Base-by-base conservation (phyloP, 2,888 invertebrate species). In the Hydropsyche betteni region DNA sequence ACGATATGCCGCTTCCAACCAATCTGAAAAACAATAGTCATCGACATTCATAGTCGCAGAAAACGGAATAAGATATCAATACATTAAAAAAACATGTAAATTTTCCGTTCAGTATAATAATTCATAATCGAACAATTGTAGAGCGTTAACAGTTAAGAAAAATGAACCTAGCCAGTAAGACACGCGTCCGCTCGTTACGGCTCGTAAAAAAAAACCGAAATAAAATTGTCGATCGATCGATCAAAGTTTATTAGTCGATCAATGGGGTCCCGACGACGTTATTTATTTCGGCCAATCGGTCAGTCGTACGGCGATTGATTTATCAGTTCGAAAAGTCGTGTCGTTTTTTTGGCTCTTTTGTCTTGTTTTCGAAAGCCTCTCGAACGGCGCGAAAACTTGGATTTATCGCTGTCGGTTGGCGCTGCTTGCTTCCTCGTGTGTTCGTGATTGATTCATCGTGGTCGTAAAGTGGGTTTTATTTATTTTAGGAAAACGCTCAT, bases 211-310 rank as follows among this genome's bases (percentile, higher is more conserved):
- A 50, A 12, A 12, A 44, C 6, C 44, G 44, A 44, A 71, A 64
- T 68, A 38, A 69, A 69, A 55, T 74, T 55, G 16, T 58, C 24
- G 34, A 74, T 53, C 74, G 77, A 77, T 77, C 77, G 74, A 77
- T 77, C 77, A 76, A 70, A 74, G 52, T 70, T 51, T 70, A 70
- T 51, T 70, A 70, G 69, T 24, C 70, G 34, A 70, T 70, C 52
- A 50, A 69, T 12, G 33, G 50, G 52, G 52, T 70, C 52, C 70
- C 70, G 70, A 70, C 70, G 70, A 70, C 70, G 53, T 70, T 24
- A 70, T 70, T 70, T 70, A 70, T 70, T 51, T 53, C 51, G 70
- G 52, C 36, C 52, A 51, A 69, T 52, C 14, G 51, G 52, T 53
- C 16, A 33, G 70, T 69, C n/a, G 68, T 44, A 69, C 34, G 64